Evolutionary conservation across 2,797 vertebrate genomes (phyloP), one percentile per base, ranked within the genome.

Genomic region (Micropoecilia bifurca): DNA sequence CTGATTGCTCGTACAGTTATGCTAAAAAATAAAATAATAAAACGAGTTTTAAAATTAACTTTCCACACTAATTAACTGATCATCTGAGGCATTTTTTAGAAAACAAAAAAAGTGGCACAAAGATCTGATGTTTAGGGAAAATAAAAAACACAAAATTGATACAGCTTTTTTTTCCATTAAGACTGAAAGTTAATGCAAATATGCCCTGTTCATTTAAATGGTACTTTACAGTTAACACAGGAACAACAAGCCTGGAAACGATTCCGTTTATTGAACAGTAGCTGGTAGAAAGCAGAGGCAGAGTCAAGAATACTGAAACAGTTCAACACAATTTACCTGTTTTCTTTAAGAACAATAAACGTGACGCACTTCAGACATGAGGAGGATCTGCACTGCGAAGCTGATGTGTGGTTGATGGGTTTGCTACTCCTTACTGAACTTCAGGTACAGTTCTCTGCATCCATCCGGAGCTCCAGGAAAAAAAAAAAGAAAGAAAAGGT

Each of bases 261-360:
- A 71, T 85, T 69, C 80, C 45, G 79, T 87, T 87, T 84, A 91
- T 83, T 83, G 78, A 78, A 87, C 71, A 80, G 72, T 53, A 74
- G 76, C 53, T 71, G 79, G 22, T 68, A 18, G 22, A 75, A 78
- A 78, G 73, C 74, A 16, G 45, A 73, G 5, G 68, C 78, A 73
- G 79, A 61, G 57, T 86, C 28, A 45, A 14, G 81, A 80, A 80
- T 71, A 87, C 77, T 77, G 76, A 87, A 79, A 83, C 84, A 87
- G 75, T 28, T 61, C 16, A n/a, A 47, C 77, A 76, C 48, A 39
- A 69, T 59, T 78, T 79, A 28, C 39, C 28, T 68, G 63, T 1
- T 77, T 80, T 43, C 25, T 68, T 71, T 69, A 74, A 77, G 36
- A 39, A 82, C 30, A 76, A 72, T 59, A 72, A 79, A 84, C 57